Percentiles rank a stretch among this genome's conserved stretches.
phyloP scores from a whole-genome alignment of 2,797 vertebrate species.

The Masticophis lateralis region DNA sequence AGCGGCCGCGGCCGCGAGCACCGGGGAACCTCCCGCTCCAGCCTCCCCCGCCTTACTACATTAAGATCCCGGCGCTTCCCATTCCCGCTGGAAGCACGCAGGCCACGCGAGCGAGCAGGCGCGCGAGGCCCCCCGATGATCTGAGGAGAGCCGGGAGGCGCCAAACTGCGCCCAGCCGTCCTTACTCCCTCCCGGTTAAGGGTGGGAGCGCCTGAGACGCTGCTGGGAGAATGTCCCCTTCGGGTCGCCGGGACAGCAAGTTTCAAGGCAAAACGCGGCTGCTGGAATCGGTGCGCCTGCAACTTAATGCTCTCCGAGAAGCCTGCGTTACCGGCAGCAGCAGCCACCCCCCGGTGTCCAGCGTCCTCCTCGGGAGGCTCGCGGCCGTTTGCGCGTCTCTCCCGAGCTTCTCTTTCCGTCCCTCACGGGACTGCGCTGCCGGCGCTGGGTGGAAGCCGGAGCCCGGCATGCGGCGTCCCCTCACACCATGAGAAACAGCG shows the following conservation, averaged over 20 bases:
- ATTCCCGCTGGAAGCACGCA: not conserved
- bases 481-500: slow-evolving; percentile 62
- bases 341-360: not conserved
- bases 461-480: slow-evolving; percentile 55
- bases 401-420: slow-evolving; percentile 36
- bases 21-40: not conserved
- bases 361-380: slow-evolving; percentile 20
- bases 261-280: slow-evolving; percentile 41
- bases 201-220: slow-evolving; percentile 16
- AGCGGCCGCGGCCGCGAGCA: not conserved
- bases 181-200: not conserved
- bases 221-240: slow-evolving; percentile 40
- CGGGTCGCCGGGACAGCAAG: slow-evolving; percentile 47
- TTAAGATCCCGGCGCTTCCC: not conserved
- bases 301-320: slow-evolving; percentile 48
- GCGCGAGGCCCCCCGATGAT: not conserved
- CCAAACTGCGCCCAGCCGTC: not conserved
- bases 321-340: slow-evolving; percentile 2
- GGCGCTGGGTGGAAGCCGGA: slow-evolving; percentile 39
- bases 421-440: slow-evolving; percentile 24
- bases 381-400: slow-evolving; percentile 16
- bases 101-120: not conserved
- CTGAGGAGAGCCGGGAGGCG: not conserved
- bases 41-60: not conserved
- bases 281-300: slow-evolving; percentile 19